Conservation (phyloP, 2,113 vertebrate species). For the Aldabrachelys gigantea region DNA sequence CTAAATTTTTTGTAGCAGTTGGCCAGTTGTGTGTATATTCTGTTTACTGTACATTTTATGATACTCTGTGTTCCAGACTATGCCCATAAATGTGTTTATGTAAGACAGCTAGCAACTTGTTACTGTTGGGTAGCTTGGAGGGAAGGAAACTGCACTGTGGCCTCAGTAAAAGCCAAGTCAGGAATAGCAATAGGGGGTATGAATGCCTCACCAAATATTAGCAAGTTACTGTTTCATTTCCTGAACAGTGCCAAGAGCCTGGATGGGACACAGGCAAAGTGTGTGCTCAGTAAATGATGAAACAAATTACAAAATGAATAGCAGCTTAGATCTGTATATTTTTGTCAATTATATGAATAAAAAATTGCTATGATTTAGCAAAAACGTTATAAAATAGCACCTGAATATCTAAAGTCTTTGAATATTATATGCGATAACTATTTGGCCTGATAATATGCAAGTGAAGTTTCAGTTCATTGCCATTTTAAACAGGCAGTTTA, state of each 20-base stretch:
- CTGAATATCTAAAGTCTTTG: too few relatives aligned
- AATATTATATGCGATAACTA: too few relatives aligned
- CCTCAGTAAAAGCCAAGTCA: not conserved
- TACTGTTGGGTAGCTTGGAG: too few relatives aligned
- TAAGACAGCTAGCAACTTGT: not conserved
- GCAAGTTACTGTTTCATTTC: not conserved
- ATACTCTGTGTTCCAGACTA: not conserved
- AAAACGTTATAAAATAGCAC: too few relatives aligned
- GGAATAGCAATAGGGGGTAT: not conserved
- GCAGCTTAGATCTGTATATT: too few relatives aligned
- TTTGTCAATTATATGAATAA: too few relatives aligned
- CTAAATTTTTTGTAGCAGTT: not conserved
- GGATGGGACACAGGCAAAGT: not conserved
- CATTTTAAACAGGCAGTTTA: not conserved
- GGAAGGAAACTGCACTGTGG: not conserved
- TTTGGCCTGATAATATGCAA: not conserved
- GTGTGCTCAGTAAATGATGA: not conserved
- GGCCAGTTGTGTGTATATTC: rapidly evolving
- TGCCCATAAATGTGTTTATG: too few relatives aligned
- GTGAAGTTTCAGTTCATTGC: not conserved
- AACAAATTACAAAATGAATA: too few relatives aligned
- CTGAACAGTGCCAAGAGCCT: not conserved
- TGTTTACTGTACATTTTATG: not conserved
- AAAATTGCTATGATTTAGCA: too few relatives aligned
- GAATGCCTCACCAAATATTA: not conserved